Conservation (phyloP, 2,797 vertebrate species). For the Rhinoraja longicauda region DNA sequence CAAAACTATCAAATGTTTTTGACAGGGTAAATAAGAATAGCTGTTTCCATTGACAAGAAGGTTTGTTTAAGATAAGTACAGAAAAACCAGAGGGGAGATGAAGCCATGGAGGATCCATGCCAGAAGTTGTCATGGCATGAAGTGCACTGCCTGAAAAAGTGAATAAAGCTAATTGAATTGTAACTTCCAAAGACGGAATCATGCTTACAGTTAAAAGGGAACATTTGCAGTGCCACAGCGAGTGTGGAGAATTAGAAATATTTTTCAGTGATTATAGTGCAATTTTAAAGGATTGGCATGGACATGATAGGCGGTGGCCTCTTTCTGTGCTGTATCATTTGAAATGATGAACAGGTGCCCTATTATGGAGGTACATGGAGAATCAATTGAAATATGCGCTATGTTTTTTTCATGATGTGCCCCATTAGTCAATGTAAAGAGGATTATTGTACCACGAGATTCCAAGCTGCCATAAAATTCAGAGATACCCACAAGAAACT, state of each 20-base stretch:
- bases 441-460: background rate
- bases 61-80: background rate
- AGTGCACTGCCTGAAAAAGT: background rate
- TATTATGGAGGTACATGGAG: background rate
- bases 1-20: background rate
- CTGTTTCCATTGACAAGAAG: background rate
- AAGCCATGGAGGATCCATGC: background rate
- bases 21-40: background rate
- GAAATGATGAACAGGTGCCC: background rate
- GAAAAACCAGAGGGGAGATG: background rate
- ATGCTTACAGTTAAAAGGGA: background rate
- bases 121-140: background rate
- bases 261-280: background rate
- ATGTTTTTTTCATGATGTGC: background rate
- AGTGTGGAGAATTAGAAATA: background rate
- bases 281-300: background rate
- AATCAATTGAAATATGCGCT: background rate
- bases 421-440: background rate
- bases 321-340: background rate
- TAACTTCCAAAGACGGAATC: background rate
- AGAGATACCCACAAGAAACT: background rate
- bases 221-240: background rate
- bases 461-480: background rate
- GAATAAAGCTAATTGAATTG: background rate
- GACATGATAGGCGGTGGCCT: background rate